phyloP scores from a whole-genome alignment of 2,888 invertebrate genomes.

The Pomacea canaliculata region DNA sequence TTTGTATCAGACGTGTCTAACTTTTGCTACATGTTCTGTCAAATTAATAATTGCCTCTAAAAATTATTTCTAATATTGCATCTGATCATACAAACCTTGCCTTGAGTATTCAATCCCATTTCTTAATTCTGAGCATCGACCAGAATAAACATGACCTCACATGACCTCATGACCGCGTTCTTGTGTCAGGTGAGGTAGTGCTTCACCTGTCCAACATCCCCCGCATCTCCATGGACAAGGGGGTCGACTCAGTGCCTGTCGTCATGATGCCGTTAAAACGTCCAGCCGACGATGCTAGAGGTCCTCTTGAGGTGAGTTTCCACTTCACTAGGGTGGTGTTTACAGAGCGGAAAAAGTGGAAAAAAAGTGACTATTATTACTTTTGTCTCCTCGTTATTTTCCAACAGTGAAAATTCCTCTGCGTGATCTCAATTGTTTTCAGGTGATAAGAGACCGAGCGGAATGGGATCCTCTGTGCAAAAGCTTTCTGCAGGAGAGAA shows the following conservation, averaged over 20 bases:
- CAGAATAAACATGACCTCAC: no score
- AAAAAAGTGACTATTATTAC: background rate
- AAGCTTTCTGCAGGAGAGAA: slow-evolving; percentile 13
- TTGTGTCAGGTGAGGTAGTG: slow-evolving; percentile 44
- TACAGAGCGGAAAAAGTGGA: background rate
- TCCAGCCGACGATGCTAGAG: slow-evolving; percentile 41
- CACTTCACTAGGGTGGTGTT: background rate
- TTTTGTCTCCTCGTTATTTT: background rate
- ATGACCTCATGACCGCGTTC: no score
- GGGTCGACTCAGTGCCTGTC: slow-evolving; percentile 54
- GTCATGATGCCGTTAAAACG: slow-evolving; percentile 58
- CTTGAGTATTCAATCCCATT: no score
- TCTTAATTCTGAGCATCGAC: no score
- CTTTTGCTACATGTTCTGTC: no score
- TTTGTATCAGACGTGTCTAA: no score
- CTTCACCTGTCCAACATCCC: slow-evolving; percentile 47
- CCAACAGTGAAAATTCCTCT: background rate
- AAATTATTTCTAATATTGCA: no score
- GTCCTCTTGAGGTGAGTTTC: slow-evolving; percentile 50
- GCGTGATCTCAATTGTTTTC: background rate
- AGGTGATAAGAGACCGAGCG: slow-evolving; percentile 15
- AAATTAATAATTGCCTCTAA: no score
- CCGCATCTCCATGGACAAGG: slow-evolving; percentile 42
- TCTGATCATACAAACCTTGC: no score
- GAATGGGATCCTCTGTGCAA: slow-evolving; percentile 13